These are phyloP conservation scores for Busseola fusca DNA, from an alignment of 2,888 invertebrate species.

Conservation along the genomic window DNA sequence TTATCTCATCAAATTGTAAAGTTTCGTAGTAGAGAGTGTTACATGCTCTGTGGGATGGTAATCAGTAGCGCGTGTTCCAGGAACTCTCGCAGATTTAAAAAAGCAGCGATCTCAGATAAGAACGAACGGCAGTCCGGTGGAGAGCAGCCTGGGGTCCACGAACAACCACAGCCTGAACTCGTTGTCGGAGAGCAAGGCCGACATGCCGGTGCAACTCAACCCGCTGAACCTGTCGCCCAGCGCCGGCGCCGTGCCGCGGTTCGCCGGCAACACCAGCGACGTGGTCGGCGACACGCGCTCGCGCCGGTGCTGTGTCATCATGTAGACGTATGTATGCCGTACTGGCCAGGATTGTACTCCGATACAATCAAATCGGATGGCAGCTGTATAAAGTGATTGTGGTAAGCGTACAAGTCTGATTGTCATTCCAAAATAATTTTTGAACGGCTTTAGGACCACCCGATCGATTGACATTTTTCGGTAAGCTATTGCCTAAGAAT, in stretches of 20 bases:
- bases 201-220: slow-evolving; percentile 84
- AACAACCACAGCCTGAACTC: slow-evolving; percentile 85
- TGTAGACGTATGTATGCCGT: slow-evolving; percentile 81
- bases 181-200: slow-evolving; percentile 80
- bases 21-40: slow-evolving; percentile 36
- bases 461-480: slow-evolving; percentile 51
- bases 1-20: slow-evolving; percentile 57
- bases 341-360: background rate
- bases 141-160: slow-evolving; percentile 81
- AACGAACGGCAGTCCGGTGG: slow-evolving; percentile 89
- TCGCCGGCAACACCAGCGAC: slow-evolving; percentile 93
- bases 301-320: slow-evolving; percentile 92
- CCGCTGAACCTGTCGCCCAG: slow-evolving; percentile 83
- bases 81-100: slow-evolving; percentile 97
- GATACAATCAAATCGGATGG: slow-evolving; percentile 7
- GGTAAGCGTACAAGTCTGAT: slow-evolving; percentile 79
- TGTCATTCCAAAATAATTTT: slow-evolving; percentile 79
- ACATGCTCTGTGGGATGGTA: slow-evolving; percentile 30
- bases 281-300: slow-evolving; percentile 92
- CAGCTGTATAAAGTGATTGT: slow-evolving; percentile 51
- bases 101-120: slow-evolving; percentile 96
- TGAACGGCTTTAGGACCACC: slow-evolving; percentile 54
- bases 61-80: slow-evolving; percentile 75
- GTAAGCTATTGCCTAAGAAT: slow-evolving; percentile 43
- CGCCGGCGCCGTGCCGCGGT: slow-evolving; percentile 87